Base-by-base conservation (phyloP, 2,888 invertebrate species). In the Philereme transversata region DNA sequence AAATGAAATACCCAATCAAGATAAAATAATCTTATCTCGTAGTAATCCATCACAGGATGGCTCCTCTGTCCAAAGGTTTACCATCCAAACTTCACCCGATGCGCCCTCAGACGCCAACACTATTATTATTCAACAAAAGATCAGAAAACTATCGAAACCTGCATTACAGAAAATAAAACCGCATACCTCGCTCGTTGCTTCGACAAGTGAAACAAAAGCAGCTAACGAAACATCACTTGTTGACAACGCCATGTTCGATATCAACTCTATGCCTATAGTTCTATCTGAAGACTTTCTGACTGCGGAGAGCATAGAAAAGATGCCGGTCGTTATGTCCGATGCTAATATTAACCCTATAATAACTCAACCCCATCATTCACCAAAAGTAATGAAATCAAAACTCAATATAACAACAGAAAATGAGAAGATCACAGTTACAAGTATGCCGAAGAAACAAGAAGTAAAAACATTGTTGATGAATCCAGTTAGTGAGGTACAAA, bases 251-350 rank as follows among this genome's bases (percentile, higher is more conserved):
- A 84, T 94, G 66, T 94, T 96, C 68, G 96, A 96, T 78, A 96
- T 96, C 41, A 95, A 95, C 80, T 95, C 95, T 2, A 96, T 96
- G 95, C 96, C 96, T 1, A 95, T 96, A 65, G 95, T 96, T 4
- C 81, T 96, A 46, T 95, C 95, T 40, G 96, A 96, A 70, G 95
- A 96, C 71, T 93, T 95, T 45, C 82, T 95, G 60, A 95, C 95
- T 0, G 93, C 95, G 0, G 95, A 95, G 75, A 94, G 86, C 72
- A 94, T 95, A 54, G 95, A 95, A 70, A 95, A 94, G 75, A 94
- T 95, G 93, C 95, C 95, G 0, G 93, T 95, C 40, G 93, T 95
- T 0, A 90, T 91, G 89, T 82, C 92, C 0, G 92, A 91, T 65
- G 88, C 87, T 7, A 55, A 45, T 38, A 51, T 62, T 22, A 54